Percentiles rank a stretch among this genome's conserved stretches.
Conservation (phyloP, 2,888 invertebrate species). For the Coelopa pilipes region DNA sequence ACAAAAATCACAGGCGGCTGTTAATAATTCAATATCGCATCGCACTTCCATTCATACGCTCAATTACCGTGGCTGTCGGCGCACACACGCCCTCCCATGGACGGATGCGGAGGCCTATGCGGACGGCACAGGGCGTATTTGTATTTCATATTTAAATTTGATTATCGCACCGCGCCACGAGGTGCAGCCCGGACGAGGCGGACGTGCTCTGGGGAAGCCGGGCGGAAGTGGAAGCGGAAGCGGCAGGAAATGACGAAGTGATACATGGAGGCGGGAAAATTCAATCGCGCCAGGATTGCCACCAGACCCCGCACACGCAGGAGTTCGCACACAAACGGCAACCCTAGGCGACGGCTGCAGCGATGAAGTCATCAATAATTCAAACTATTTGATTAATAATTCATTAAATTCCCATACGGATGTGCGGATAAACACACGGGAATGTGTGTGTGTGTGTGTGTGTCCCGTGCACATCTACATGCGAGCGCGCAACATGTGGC, state of each 20-base stretch:
- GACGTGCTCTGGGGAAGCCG: background rate
- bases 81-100: background rate
- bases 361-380: constrained; percentile 46
- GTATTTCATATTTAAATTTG: constrained; percentile 35
- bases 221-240: constrained; percentile 1
- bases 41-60: constrained; percentile 35
- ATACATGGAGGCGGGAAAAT: constrained; percentile 15
- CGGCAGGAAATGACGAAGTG: background rate
- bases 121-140: constrained; percentile 7
- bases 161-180: constrained; percentile 25
- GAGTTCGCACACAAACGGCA: constrained; percentile 16
- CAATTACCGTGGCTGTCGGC: constrained; percentile 24
- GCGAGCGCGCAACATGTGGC: constrained; percentile 15
- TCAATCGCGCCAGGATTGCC: constrained; percentile 25
- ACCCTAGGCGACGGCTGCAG: constrained; percentile 23
- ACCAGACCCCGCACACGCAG: constrained; percentile 34
- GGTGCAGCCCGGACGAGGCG: too few relatives aligned
- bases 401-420: constrained; percentile 48
- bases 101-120: background rate
- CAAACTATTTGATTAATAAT: constrained; percentile 51
- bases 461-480: background rate
- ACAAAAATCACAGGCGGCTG: background rate
- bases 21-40: constrained; percentile 36
- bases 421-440: constrained; percentile 5
- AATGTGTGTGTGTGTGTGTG: background rate